Base-by-base conservation (phyloP, 2,888 invertebrate species). In the Chalcis sispes region DNA sequence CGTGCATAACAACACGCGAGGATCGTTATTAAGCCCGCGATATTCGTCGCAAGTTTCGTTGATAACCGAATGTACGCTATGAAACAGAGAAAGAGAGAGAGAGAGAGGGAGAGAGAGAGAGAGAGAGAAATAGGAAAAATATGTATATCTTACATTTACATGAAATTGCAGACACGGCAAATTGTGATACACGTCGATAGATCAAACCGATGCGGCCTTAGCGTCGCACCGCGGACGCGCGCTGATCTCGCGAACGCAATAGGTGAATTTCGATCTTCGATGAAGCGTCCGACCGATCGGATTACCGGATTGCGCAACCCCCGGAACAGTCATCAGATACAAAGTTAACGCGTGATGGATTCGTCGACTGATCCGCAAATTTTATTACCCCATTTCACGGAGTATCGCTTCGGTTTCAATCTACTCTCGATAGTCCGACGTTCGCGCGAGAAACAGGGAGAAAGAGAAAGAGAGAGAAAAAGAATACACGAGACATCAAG, bases 321-420 rank as follows among this genome's bases (percentile, higher is more conserved):
- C 29, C 10, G 36, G 18, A 54, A 59, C 56, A 72, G 72, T 72
- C 61, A 56, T 72, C 65, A 64, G 72, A 69, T 64, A 64, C 50
- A 77, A 67, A 61, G 61, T 72, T 72, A 73, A 73, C 58, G 64
- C 61, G 25, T 70, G 77, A 77, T 65, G 56, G 73, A 73, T 73
- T 70, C 70, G 71, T 42, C 65, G 65, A 72, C 36, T 66, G 77
- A 72, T 72, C 64, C 58, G 54, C 64, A 71, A 77, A 77, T 74
- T 73, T 70, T 77, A 77, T 77, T 77, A 77, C 40, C 74, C 77
- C 61, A 74, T 70, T 77, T 74, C 73, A 72, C 62, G 77, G 73
- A 48, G 46, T 70, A 77, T 61, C 65, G 70, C 62, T 74, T 58
- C 52, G 50, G 58, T 65, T 77, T 67, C 62, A 72, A 72, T 72